Evolutionary conservation across 1,140 invertebrate genomes (phyloP), one percentile per base, ranked within the genome.

Genomic region (Fopius arisanus): DNA sequence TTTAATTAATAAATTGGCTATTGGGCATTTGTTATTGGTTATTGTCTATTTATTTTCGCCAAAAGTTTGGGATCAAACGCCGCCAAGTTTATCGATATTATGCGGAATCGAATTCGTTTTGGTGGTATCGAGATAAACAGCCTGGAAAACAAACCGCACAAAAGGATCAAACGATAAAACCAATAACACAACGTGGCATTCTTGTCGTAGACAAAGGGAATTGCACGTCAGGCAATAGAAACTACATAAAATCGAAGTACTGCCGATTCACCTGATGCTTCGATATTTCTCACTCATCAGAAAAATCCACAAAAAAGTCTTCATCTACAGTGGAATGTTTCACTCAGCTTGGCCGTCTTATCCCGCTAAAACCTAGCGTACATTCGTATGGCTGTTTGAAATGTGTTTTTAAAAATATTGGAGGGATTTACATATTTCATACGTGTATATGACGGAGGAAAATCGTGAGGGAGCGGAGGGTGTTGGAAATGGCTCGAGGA

Each of bases 381-480:
- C 72, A 66, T 65, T 14, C 2, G 6, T 33, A 26, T 21, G 19
- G 7, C 3, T 59, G 54, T 28, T 54, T 59, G 19, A n/a, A 77
- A 76, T 78, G 80, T 80, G 83, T 85, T 82, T 85, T 86, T 83
- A 84, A 81, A 86, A 87, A 86, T 87, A 87, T 87, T 86, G 84
- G 84, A 85, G 84, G 84, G 84, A 86, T 86, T 86, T 86, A 84
- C 84, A 87, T 85, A 86, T 86, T 87, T 87, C 85, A 86, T 33
- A 81, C 75, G 81, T 83, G 82, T 85, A 84, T 81, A 83, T 79
- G 81, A 77, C 77, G 79, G 81, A 81, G 81, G 78, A 81, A 76
- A 78, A 80, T 79, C 76, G 78, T 73, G 77, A 77, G 73, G 75
- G 74, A 76, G 73, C 43, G 48, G 76, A 70, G 71, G 75, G 78